phyloP scores from a whole-genome alignment of 2,797 vertebrate genomes.

The Apogon hyalosoma region DNA sequence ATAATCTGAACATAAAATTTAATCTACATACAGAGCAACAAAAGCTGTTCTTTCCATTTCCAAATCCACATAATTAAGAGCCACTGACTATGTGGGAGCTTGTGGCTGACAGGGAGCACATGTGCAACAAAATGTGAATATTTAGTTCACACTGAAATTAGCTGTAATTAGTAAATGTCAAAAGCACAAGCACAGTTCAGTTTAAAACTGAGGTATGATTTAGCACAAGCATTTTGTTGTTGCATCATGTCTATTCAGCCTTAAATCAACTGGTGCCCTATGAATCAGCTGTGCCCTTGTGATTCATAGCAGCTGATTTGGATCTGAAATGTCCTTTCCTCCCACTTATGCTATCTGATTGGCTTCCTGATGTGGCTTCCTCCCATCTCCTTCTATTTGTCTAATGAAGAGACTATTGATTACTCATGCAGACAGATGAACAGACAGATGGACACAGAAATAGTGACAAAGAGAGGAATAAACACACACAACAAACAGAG shows the following conservation, averaged over 20 bases:
- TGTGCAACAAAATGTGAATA: slow-evolving; percentile 15
- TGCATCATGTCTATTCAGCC: slow-evolving; percentile 56
- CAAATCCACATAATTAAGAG: no score
- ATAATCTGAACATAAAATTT: no score
- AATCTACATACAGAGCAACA: no score
- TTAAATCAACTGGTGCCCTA: slow-evolving; percentile 65
- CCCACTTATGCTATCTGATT: slow-evolving; percentile 74
- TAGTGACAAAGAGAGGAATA: slow-evolving; percentile 35
- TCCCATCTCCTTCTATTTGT: slow-evolving; percentile 75
- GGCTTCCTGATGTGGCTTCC: slow-evolving; percentile 69
- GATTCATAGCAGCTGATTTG: slow-evolving; percentile 75
- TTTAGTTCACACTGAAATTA: slow-evolving; percentile 25
- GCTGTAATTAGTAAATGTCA: slow-evolving; percentile 57
- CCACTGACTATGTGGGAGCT: neutral
- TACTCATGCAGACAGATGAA: slow-evolving; percentile 64
- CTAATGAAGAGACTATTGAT: slow-evolving; percentile 81
- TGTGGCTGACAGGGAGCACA: slow-evolving; percentile 5
- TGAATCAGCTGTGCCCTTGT: slow-evolving; percentile 77
- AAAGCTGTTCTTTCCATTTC: no score
- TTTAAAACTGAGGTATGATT: slow-evolving; percentile 30
- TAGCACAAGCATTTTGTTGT: slow-evolving; percentile 42
- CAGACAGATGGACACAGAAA: slow-evolving; percentile 59
- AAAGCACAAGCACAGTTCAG: slow-evolving; percentile 5
- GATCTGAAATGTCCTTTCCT: slow-evolving; percentile 75
- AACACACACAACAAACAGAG: slow-evolving; percentile 33